Base-by-base conservation (phyloP, 1,140 invertebrate genomes). In the Polypedilum pembai region DNA sequence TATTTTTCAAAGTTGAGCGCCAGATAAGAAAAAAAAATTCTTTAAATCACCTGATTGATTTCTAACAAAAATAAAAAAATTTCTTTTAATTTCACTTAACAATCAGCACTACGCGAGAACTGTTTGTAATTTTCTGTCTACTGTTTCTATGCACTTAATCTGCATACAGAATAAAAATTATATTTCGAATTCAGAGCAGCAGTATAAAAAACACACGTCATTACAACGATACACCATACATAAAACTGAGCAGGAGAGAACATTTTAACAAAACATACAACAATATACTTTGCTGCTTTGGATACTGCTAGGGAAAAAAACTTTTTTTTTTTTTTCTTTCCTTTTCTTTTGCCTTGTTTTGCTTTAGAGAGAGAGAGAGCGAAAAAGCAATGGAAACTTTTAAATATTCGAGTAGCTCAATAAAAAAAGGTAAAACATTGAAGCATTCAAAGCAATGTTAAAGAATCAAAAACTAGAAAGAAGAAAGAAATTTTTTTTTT, bases 251-350 rank as follows among this genome's bases (percentile, higher is more conserved):
- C 65, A 33, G 45, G 45, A 69, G 17, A 69, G 65, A n/a, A n/a
- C 65, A 69, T 69, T 69, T 69, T 69, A 56, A 69, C 65, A 69
- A 69, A 69, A 69, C 65, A 69, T 69, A 69, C 65, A 69, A 69
- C 20, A 69, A 69, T 69, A 69, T 69, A 20, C 65, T 56, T 56
- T 56, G 45, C 45, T 56, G 45, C 45, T 56, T 56, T 56, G 45
- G 45, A 56, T 56, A 56, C n/a, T 15, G 45, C 45, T 12, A n/a
- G n/a, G 45, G n/a, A 45, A 45, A 45, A 45, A 45, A 45, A 45
- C 8, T 45, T 15, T 45, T 45, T 45, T 45, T 45, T 45, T 45
- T 41, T 10, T 45, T 56, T 56, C 12, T 56, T 56, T 3, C 45
- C 15, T 56, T 15, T 15, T 15, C n/a, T 56, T 56, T n/a, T 56